A percentile compares a stretch with the other conserved stretches of the same genome.
Evolutionary conservation across 2,797 vertebrate species (phyloP).

Genomic region (Pseudocheirus occidentalis): DNA sequence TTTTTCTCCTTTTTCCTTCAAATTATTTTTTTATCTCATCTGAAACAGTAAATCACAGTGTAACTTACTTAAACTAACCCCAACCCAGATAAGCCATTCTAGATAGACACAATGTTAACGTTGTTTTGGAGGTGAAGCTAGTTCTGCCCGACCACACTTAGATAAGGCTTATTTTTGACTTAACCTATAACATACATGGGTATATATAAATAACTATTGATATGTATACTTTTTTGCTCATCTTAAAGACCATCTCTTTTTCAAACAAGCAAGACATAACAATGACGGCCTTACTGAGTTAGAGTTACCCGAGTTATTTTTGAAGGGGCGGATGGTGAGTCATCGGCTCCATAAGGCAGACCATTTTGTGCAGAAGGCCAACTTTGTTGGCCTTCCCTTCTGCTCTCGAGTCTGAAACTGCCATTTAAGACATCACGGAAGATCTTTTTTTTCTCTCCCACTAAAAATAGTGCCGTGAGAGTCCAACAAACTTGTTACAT

Average conservation of each 20-base stretch:
- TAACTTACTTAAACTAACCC: neutral
- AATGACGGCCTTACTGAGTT: neutral
- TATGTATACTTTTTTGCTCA: neutral
- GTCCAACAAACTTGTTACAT: neutral
- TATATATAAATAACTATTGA: neutral
- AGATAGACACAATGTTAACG: neutral
- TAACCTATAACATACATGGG: neutral
- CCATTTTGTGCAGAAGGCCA: neutral
- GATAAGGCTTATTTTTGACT: neutral
- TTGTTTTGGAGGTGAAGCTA: neutral
- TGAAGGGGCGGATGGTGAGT: neutral
- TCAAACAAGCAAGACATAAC: neutral
- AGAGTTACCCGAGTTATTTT: neutral
- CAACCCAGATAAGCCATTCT: neutral
- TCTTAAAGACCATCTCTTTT: neutral
- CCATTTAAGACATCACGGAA: neutral
- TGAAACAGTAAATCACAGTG: neutral
- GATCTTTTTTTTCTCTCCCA: neutral
- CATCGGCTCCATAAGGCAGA: neutral
- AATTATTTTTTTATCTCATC: neutral
- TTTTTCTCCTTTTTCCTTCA: neutral
- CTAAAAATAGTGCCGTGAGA: neutral
- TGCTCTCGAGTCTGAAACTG: neutral
- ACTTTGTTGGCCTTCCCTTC: neutral
- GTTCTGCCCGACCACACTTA: neutral